Evolutionary conservation across 2,113 vertebrate species (phyloP), one percentile per base, ranked within the genome.

Genomic region (Marmota flaviventris): DNA sequence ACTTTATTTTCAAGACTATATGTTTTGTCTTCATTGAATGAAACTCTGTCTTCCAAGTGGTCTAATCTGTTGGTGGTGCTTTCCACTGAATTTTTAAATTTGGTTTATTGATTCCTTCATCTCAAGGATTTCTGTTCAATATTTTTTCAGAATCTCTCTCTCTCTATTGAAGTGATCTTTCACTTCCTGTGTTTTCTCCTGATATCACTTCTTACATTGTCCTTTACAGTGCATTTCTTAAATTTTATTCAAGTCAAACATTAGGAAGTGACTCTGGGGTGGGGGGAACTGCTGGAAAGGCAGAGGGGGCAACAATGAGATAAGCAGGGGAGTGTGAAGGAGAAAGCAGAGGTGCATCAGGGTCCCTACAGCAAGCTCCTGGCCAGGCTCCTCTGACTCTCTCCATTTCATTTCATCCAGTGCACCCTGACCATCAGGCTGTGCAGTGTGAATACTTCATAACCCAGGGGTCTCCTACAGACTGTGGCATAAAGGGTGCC

Each of bases 241-340:
- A 63, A 63, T 96, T 91, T 75, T 22, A 39, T 53, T 14, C 27
- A 84, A 76, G 58, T 61, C 92, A 82, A 58, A 93, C 39, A 84
- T 20, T 24, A 90, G 65, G 56, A 78, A 24, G 81, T 93, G 67
- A 73, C 39, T 10, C 42, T 16, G 53, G 73, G 32, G 65, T 45
- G 48, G 24, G 9, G 61, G 8, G 4, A 92, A 86, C 0, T 77
- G 22, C 42, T 89, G 17, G 53, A 85, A 84, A 93, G 78, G 70
- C 20, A 76, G 34, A 76, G 34, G 86, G n/a, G 10, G 53, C 76
- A 73, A 67, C 34, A 67, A 27, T 51, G 82, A 90, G 45, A 37
- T 90, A 75, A 34, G 8, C 39, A 45, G 37, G 69, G 65, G 39
- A 48, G 48, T 0, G 0, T 45, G 27, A 87, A 70, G 16, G 37